Evolutionary conservation across 2,797 vertebrate species (phyloP), one percentile per base, ranked within the genome.

Genomic region (Furcifer pardalis): DNA sequence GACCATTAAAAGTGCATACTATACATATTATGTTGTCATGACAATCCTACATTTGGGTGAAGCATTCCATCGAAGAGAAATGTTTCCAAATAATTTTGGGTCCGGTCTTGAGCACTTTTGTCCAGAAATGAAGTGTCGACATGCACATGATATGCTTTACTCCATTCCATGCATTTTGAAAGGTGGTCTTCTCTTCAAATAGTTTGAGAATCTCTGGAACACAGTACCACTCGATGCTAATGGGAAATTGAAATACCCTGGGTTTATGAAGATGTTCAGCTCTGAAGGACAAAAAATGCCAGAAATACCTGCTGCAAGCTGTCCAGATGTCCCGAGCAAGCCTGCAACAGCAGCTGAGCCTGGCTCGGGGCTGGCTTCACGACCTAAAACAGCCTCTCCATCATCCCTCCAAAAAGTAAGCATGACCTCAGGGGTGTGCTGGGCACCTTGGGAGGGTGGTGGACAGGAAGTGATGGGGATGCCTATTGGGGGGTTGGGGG

Each of bases 171-270:
- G 35, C 72, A 87, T 86, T 52, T 27, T 80, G 37, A 84, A 27
- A 87, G 56, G 9, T 73, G 0, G 49, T 66, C 81, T 79, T 90
- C 49, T 84, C 4, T 78, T 85, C 82, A 35, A 10, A 2, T 91
- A 97, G 95, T 96, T 96, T 89, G 94, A 96, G 88, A 92, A 93
- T 85, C 95, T 97, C 81, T 97, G 96, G 96, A 93, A 84, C 40
- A 85, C 86, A 30, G 91, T 96, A 81, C 94, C 96, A 0, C 84
- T 94, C 46, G 93, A 91, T 0, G 12, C 91, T 35, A 90, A 89
- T 66, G 95, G 95, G 13, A 86, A 78, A 69, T 87, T 97, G 86
- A 92, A 94, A 71, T 94, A 94, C 89, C 89, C 76, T 35, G 92
- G 96, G 44, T 95, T 96, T 84, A 91, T 97, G 83, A 95, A 90